Evolutionary conservation across 2,797 vertebrate genomes (phyloP), one percentile per base, ranked within the genome.

Genomic region (Pygocentrus nattereri): DNA sequence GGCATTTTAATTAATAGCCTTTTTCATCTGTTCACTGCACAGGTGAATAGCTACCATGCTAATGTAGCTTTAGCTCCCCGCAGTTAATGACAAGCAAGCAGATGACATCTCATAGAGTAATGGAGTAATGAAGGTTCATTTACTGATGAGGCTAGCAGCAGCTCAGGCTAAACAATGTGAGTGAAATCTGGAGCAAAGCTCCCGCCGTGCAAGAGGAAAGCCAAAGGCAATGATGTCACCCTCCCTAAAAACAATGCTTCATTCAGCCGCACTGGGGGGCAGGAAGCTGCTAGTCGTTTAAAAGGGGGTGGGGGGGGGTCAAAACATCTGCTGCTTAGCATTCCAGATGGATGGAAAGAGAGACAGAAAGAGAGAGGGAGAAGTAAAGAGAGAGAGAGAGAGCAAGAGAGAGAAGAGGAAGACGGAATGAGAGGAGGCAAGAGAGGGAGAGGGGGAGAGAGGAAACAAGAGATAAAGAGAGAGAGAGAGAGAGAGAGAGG

Each of bases 171-270:
- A 70, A 78, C 81, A 80, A 72, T 83, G 62, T 79, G 75, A 85
- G 70, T 76, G 68, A 83, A 85, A 84, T 72, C 68, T 87, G 68
- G 79, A 85, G 84, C 76, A 84, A 73, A 87, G 85, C 91, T 86
- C 92, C 91, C 89, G 88, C 91, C 88, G 90, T 67, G 87, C 89
- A 84, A 90, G 89, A 91, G 93, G 90, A 92, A 94, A 92, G 92
- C 93, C 91, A 88, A 93, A 93, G 92, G 90, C 88, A 88, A 91
- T 95, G 94, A 95, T 93, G 93, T 95, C 95, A 95, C 90, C 83
- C 87, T 54, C 85, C 89, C 41, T 78, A 91, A 86, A 90, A 93
- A 95, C 95, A 95, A 95, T 94, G 90, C 93, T 90, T 93, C 94
- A 93, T 94, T 95, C 93, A 94, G 89, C 78, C 82, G 87, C 89